Base-by-base conservation (phyloP, 2,797 vertebrate species). In the Gymnoscopelus microlampas region DNA sequence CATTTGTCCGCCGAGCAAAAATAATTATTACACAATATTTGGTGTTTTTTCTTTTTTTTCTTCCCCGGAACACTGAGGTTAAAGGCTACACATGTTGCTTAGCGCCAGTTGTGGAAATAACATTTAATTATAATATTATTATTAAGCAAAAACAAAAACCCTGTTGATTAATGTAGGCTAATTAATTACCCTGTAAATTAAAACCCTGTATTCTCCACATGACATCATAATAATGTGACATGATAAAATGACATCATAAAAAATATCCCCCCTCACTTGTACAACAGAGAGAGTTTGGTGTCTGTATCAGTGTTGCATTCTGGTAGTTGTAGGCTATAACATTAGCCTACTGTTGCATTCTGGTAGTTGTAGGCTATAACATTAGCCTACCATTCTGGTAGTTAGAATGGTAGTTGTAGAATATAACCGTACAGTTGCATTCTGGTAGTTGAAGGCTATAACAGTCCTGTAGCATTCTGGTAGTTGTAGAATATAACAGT, bases 141-240 rank as follows among this genome's bases (percentile, higher is more conserved):
- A 66, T 4, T 53, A 83, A 32, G 66, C 79, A 54, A 56, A 54
- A 51, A 74, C 48, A 54, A 58, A 78, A 86, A 14, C 59, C 59
- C 59, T 60, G 59, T 60, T 60, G 48, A 23, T 24, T 19, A 35
- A 44, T 44, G 39, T 44, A 44, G 39, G 39, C 39, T 44, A 44
- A 44, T 44, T 44, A 10, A 44, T 44, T 85, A 89, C 88, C 89
- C 88, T 90, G 88, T 90, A 80, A 88, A 86, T 63, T 70, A 87
- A 86, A 71, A 91, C 89, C 88, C 90, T 89, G 86, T 88, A 88
- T 85, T 73, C 71, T 87, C 83, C 80, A 83, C 73, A 73, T 71
- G 23, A 78, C 62, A 57, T 70, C 10, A 12, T 49, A 44, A 44
- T 44, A 44, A 44, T 44, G 39, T 44, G 39, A 44, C 39, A 7